Base-by-base conservation (phyloP, 1,140 invertebrate species). In the Arion vulgaris region DNA sequence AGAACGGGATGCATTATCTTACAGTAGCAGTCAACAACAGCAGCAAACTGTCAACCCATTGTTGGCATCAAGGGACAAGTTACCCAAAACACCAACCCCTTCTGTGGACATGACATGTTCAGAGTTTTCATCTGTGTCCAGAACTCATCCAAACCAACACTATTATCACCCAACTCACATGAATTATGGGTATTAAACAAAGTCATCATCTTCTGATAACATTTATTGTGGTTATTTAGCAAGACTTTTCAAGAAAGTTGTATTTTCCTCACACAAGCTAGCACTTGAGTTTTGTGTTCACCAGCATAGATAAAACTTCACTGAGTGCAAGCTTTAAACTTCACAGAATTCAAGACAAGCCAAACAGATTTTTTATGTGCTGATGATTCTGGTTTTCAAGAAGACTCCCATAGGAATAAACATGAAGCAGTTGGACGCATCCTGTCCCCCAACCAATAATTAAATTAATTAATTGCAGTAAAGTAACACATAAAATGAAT, bases 91-190 rank as follows among this genome's bases (percentile, higher is more conserved):
- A 76, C 85, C 81, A 83, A 89, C 83, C 15, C 82, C 82, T 34
- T 89, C 86, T 83, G 81, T 89, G 68, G 89, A 90, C 78, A 88
- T 88, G 80, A 57, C 69, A 73, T 89, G 89, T 74, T 89, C 90
- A 75, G 90, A 91, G 84, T 90, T 91, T 81, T 91, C 90, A 41
- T 91, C 90, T 0, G 89, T 90, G 9, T 91, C 90, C 2, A 85
- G 87, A 57, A 87, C 86, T 81, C 86, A 88, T 36, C 87, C 80
- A 36, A 69, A 66, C 36, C 57, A 1, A 34, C 80, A 81, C 32
- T 81, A 74, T 57, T 81, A 81, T 74, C 49, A 51, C n/a, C 80
- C 28, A 11, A 81, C 57, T 41, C 69, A 81, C 41, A 45, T 71
- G 62, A 80, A 69, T 49, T 80, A 80, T 51, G 78, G 78, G 13